These are phyloP conservation scores for Onthophagus taurus DNA, from an alignment of 1,140 invertebrate genomes.

Conservation along the genomic window DNA sequence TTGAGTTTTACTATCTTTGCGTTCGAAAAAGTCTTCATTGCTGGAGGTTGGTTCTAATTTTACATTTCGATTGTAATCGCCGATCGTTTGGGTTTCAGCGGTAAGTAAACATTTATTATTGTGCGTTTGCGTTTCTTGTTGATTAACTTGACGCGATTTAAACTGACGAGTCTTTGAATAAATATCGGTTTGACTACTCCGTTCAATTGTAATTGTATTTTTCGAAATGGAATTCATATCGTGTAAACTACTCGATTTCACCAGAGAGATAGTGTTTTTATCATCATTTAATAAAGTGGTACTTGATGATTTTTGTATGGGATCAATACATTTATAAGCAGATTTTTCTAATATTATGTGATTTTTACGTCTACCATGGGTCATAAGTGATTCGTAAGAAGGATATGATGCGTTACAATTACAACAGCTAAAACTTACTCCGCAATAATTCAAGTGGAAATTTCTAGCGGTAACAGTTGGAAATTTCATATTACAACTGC, in stretches of 20 bases:
- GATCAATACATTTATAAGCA: slow-evolving; percentile 12
- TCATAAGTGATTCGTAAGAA: slow-evolving; percentile 47
- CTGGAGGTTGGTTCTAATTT: slow-evolving; percentile 17
- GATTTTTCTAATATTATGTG: slow-evolving; percentile 37
- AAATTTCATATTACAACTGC: slow-evolving; percentile 46
- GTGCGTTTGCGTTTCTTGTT: slow-evolving; percentile 43
- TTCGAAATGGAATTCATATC: neutral
- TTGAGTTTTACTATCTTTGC: slow-evolving; percentile 27
- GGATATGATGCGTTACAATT: slow-evolving; percentile 44
- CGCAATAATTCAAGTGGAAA: slow-evolving; percentile 43
- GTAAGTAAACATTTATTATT: slow-evolving; percentile 32
- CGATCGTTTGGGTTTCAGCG: slow-evolving; percentile 43
- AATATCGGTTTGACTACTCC: slow-evolving; percentile 25
- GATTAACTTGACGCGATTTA: slow-evolving; percentile 29
- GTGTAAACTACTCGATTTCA: slow-evolving; percentile 19
- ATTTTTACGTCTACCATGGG: slow-evolving; percentile 45
- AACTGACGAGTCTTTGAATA: slow-evolving; percentile 11
- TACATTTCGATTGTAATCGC: slow-evolving; percentile 26
- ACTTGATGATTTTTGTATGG: neutral
- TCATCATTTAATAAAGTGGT: slow-evolving; percentile 14
- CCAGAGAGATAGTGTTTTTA: slow-evolving; percentile 17
- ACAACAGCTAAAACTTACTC: slow-evolving; percentile 41
- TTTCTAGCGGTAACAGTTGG: slow-evolving; percentile 41
- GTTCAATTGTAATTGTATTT: slow-evolving; percentile 13
- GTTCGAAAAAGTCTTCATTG: slow-evolving; percentile 11